Conservation (phyloP, 2,797 vertebrate genomes). For the Melanogrammus aeglefinus region DNA sequence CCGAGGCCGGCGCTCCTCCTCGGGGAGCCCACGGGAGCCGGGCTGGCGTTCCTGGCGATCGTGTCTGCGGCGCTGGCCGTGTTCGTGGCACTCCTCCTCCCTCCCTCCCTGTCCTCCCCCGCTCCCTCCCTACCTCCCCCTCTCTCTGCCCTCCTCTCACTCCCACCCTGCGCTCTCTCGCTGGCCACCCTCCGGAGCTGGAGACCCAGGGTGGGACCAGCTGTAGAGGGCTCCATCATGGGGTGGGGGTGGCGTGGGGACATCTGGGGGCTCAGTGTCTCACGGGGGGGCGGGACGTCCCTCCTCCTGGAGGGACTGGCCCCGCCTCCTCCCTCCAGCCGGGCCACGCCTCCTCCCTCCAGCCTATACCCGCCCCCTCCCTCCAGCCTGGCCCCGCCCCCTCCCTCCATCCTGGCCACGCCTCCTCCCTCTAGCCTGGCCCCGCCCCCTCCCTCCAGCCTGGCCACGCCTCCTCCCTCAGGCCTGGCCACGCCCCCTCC, state of each 20-base stretch:
- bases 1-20: constrained; percentile 78
- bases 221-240: constrained; percentile 46
- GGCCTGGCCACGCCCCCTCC: background rate
- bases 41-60: background rate
- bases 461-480: background rate
- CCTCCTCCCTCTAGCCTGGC: too few relatives aligned
- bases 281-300: constrained; percentile 42
- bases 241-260: constrained; percentile 21
- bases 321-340: background rate
- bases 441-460: too few relatives aligned
- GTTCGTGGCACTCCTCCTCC: constrained; percentile 23
- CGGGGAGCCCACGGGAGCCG: constrained; percentile 47
- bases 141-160: constrained; percentile 36
- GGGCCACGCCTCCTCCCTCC: background rate
- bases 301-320: constrained; percentile 53
- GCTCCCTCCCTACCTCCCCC: constrained; percentile 21
- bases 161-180: constrained; percentile 66
- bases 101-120: constrained; percentile 65
- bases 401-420: background rate
- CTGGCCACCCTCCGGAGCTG: constrained; percentile 70
- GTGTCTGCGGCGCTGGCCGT: too few relatives aligned
- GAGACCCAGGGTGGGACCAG: constrained; percentile 46
- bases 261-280: constrained; percentile 30
- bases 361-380: background rate
- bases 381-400: background rate